Evolutionary conservation across 2,113 vertebrate genomes (phyloP).

Genomic region (Malaclemys terrapin): DNA sequence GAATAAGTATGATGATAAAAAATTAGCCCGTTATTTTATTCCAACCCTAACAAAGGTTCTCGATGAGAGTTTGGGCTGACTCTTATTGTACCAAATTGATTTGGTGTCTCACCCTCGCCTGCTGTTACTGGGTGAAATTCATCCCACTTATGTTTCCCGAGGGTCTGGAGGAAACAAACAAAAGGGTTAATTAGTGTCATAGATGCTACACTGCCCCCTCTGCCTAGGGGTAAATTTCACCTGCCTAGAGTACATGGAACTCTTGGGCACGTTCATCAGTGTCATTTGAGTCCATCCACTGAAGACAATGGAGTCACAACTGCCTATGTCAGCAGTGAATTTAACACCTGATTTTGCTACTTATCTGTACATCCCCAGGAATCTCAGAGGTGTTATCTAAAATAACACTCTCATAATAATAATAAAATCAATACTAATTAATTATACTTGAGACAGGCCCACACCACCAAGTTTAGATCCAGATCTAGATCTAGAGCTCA

Average conservation of each 20-base stretch:
- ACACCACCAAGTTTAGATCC: slow-evolving; percentile 44
- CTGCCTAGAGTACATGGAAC: background rate
- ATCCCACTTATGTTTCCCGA: background rate
- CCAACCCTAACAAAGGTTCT: background rate
- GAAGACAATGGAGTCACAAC: background rate
- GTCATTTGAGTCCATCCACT: background rate
- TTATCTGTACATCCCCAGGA: slow-evolving; percentile 17
- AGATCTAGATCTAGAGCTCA: slow-evolving; percentile 56
- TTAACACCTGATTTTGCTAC: background rate
- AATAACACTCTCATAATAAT: slow-evolving; percentile 24
- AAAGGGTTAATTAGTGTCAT: background rate
- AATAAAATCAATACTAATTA: slow-evolving; percentile 48
- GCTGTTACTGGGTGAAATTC: background rate
- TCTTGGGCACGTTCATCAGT: background rate
- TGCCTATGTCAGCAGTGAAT: background rate
- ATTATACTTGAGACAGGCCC: slow-evolving; percentile 66
- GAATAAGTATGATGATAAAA: background rate
- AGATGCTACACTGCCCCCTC: background rate
- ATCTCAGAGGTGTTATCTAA: slow-evolving; percentile 12
- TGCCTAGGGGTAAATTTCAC: background rate
- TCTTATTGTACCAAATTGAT: background rate
- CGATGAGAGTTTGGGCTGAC: rapidly evolving
- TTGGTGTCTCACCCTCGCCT: background rate
- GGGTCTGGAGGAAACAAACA: background rate
- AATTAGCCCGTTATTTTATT: background rate